Evolutionary conservation across 1,140 invertebrate species (phyloP), one percentile per base, ranked within the genome.

Genomic region (Chelonus insularis): DNA sequence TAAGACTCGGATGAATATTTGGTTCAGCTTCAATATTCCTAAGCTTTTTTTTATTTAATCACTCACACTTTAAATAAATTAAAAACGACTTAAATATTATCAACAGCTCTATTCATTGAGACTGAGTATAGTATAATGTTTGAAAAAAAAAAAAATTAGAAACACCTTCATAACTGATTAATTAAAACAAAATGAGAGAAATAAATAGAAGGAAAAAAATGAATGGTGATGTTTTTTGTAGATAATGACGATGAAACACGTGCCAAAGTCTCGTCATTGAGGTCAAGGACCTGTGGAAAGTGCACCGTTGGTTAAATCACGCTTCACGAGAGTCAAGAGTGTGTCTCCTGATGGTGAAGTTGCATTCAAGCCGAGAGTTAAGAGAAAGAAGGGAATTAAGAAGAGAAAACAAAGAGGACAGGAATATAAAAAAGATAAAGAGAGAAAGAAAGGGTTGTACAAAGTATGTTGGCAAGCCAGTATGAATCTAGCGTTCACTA

Each of bases 261-360:
- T 58, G 37, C 32, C 60, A 32, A 52, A 20, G 29, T 12, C n/a
- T 39, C 55, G 20, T 57, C 41, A 57, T 57, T 47, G 6, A 52
- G 48, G 48, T 52, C 43, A 57, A 57, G 54, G 50, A 47, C 37
- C 39, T 48, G 55, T 39, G 25, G 60, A 57, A 57, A 57, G 54
- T 62, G 52, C 60, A 62, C 52, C 43, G 60, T 37, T 56, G 60
- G 54, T 56, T 56, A 57, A 62, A 57, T 56, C 52, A 62, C 21
- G 52, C 34, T 57, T 54, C 21, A 8, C 52, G 29, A 60, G 47
- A 39, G 47, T 34, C 47, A 20, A 60, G 21, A 60, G 57, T 39
- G 29, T 39, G 52, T 55, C 52, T 18, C 34, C 21, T 25, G 12
- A 8, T 6, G 18, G 12, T 4, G 4, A 57, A 39, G 55, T 16